A percentile compares a stretch with the other conserved stretches of the same genome.
phyloP scores from a whole-genome alignment of 2,113 vertebrate species.

The Centrocercus urophasianus region DNA sequence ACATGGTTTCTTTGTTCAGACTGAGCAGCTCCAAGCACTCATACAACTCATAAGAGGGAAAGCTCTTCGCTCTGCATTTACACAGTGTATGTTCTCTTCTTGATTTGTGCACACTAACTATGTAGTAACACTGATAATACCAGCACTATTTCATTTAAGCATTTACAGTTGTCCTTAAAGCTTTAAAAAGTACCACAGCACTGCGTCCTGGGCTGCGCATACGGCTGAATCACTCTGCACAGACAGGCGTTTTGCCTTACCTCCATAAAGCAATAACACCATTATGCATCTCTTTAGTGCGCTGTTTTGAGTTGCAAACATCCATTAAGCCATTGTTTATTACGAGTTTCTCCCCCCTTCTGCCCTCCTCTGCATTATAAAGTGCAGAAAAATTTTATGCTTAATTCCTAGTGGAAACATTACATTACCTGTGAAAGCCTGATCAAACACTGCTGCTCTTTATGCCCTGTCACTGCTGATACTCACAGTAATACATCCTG shows the following conservation, averaged over 20 bases:
- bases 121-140: neutral
- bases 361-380: neutral
- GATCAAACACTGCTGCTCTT: slow-evolving; percentile 65
- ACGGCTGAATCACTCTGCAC: neutral
- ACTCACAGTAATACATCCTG: slow-evolving; percentile 47
- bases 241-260: neutral
- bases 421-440: slow-evolving; percentile 35
- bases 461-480: slow-evolving; percentile 38
- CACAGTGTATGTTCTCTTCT: accelerated
- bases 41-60: accelerated
- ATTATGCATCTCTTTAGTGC: neutral
- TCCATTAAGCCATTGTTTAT: neutral
- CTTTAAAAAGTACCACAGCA: neutral
- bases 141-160: neutral
- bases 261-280: neutral
- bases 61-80: neutral
- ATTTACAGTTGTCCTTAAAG: neutral
- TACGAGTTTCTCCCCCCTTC: neutral
- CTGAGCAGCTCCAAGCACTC: neutral
- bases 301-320: neutral
- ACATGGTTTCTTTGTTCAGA: neutral
- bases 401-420: slow-evolving; percentile 70
- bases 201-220: neutral
- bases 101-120: neutral
- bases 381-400: slow-evolving; percentile 46